Evolutionary conservation across 2,888 invertebrate species (phyloP), one percentile per base, ranked within the genome.

Genomic region (Parnassius mnemosyne): DNA sequence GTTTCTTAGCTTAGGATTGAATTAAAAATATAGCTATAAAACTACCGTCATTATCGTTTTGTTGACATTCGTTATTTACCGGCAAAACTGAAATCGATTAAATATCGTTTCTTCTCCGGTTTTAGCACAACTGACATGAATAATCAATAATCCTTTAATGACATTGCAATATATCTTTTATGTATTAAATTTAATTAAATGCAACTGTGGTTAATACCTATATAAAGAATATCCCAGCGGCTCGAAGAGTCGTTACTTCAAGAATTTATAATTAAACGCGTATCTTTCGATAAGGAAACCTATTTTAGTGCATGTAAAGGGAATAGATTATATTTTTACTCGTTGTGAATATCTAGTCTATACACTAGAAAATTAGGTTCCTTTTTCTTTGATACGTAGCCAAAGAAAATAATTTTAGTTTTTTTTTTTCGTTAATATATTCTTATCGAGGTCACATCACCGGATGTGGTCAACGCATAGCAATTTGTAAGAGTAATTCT

Each of bases 161-260:
- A 63, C 58, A 58, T 51, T 54, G 46, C 47, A 59, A 46, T 55
- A 59, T 54, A 55, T 63, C 58, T 51, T 63, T 52, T 59, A 58
- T 52, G 55, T 59, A 59, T 63, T 59, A 50, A 59, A 63, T 59
- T 59, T 63, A 59, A 63, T 63, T 63, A 59, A 59, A 63, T 54
- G 41, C 63, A 55, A 54, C 55, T 42, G 63, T 44, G 41, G 16
- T 54, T 58, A 54, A 58, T 5, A n/a, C n/a, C n/a, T n/a, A 62
- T 57, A 54, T 51, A 58, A 54, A 63, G 54, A 58, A 63, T 63
- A 63, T 58, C 54, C 50, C 7, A 51, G 49, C 53, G 53, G 10
- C 53, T 49, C 53, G 53, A 13, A 13, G 44, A 50, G 58, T 58
- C 62, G 58, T 63, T 58, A 58, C 41, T 54, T 58, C 51, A 44